These are phyloP conservation scores for Drosophila neoperkinsi DNA, from an alignment of 2,888 invertebrate genomes.

Conservation along the genomic window DNA sequence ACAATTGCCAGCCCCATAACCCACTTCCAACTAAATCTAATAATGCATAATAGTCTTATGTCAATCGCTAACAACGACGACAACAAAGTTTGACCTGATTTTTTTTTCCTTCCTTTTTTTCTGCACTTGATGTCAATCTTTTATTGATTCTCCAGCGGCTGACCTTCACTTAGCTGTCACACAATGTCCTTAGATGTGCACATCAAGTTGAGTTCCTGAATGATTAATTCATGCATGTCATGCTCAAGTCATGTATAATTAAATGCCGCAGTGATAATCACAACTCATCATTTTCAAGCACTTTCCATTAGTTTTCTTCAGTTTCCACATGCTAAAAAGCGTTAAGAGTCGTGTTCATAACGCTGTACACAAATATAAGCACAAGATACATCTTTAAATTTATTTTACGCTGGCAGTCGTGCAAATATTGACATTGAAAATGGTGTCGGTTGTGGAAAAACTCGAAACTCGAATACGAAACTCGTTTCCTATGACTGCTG, in stretches of 20 bases:
- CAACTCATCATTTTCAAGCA: constrained; percentile 41
- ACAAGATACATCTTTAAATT: constrained; percentile 43
- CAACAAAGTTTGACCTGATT: constrained; percentile 17
- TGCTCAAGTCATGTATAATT: constrained; percentile 51
- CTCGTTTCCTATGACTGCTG: constrained; percentile 33
- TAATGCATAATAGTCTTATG: background rate
- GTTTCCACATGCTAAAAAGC: constrained; percentile 45
- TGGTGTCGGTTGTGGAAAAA: constrained; percentile 30
- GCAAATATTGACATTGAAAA: constrained; percentile 77
- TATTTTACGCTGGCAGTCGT: constrained; percentile 38
- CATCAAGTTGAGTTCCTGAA: constrained; percentile 16
- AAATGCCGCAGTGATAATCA: constrained; percentile 33
- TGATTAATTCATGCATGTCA: constrained; percentile 52
- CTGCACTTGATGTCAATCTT: constrained; percentile 5
- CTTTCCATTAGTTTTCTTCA: constrained; percentile 49
- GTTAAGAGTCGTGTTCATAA: constrained; percentile 1
- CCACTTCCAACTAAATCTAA: background rate
- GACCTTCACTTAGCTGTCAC: constrained; percentile 54
- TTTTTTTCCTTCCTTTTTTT: background rate
- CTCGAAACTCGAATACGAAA: constrained; percentile 33
- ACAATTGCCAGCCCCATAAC: constrained; percentile 16
- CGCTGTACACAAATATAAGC: constrained; percentile 2
- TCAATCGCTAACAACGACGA: constrained; percentile 4
- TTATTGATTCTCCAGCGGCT: constrained; percentile 61
- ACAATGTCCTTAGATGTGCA: constrained; percentile 7